Percentiles rank a stretch among this genome's conserved stretches.
Evolutionary conservation across 2,888 invertebrate species (phyloP).

Genomic region (Pheosia gnoma): DNA sequence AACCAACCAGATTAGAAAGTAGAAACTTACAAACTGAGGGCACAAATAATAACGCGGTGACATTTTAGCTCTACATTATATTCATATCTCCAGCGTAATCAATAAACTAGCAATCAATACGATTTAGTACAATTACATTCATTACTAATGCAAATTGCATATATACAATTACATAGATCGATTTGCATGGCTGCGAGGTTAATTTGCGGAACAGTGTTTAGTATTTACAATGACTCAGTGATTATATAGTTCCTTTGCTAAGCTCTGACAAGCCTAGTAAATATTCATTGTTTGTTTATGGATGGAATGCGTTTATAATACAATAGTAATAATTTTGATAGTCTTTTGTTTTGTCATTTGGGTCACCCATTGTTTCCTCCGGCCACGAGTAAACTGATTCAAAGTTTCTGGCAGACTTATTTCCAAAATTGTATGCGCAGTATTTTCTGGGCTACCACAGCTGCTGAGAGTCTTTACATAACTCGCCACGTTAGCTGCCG

Average conservation of each 20-base stretch:
- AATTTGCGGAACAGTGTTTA: constrained; percentile 38
- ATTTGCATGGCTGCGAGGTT: constrained; percentile 40
- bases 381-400: constrained; percentile 36
- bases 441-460: constrained; percentile 23
- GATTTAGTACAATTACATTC: constrained; percentile 13
- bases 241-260: constrained; percentile 25
- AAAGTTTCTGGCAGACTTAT: constrained; percentile 23
- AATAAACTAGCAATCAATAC: constrained; percentile 1
- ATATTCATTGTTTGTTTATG: constrained; percentile 8
- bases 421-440: constrained; percentile 20
- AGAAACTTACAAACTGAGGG: constrained; percentile 61
- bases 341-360: constrained; percentile 45
- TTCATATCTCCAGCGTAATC: constrained; percentile 21
- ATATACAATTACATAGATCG: constrained; percentile 16
- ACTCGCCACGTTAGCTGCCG: constrained; percentile 54
- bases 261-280: constrained; percentile 24
- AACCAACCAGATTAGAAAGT: constrained; percentile 73
- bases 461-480: constrained; percentile 51
- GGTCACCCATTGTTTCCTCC: constrained; percentile 49
- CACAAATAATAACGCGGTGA: constrained; percentile 49
- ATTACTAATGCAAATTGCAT: constrained; percentile 20
- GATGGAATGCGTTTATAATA: constrained; percentile 16
- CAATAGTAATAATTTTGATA: constrained; percentile 32
- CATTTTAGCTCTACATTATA: constrained; percentile 37
- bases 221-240: constrained; percentile 36